phyloP scores from a whole-genome alignment of 2,797 vertebrate species.

The Malacoraja senta region DNA sequence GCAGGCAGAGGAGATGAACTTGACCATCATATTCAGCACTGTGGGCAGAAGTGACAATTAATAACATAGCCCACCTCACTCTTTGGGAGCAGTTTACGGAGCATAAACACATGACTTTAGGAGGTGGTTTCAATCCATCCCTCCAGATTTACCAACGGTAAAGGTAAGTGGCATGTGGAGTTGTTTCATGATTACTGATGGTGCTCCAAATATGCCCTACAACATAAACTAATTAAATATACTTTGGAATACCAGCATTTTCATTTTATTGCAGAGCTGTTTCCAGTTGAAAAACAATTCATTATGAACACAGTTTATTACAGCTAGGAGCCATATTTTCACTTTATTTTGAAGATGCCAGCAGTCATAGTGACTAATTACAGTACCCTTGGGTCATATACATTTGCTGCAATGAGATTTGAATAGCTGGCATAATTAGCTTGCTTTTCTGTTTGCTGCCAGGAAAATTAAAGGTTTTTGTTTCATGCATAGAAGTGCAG shows the following conservation, averaged over 20 bases:
- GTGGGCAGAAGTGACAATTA: neutral
- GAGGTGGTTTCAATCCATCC: neutral
- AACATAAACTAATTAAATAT: constrained; percentile 11
- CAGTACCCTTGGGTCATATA: constrained; percentile 5
- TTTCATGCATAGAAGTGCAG: neutral
- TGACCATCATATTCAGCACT: too few species aligned
- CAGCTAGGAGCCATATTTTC: neutral
- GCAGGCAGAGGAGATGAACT: too few species aligned
- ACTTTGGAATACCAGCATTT: constrained; percentile 4
- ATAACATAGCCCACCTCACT: neutral
- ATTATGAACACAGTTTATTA: constrained; percentile 16
- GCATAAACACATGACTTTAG: neutral
- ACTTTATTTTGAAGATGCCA: constrained; percentile 21
- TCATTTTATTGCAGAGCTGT: neutral
- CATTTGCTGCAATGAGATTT: constrained; percentile 25
- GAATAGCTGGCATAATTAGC: constrained; percentile 11
- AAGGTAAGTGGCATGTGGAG: neutral
- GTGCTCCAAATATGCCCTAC: neutral
- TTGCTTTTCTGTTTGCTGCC: neutral
- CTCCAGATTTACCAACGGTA: neutral
- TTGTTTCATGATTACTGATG: neutral
- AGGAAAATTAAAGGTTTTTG: constrained; percentile 12
- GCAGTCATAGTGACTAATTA: constrained; percentile 19
- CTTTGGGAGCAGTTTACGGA: neutral
- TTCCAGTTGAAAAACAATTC: constrained; percentile 7